A percentile compares a stretch with the other conserved stretches of the same genome.
Evolutionary conservation across 1,140 invertebrate species (phyloP).

Genomic region (Drosophila bocki): DNA sequence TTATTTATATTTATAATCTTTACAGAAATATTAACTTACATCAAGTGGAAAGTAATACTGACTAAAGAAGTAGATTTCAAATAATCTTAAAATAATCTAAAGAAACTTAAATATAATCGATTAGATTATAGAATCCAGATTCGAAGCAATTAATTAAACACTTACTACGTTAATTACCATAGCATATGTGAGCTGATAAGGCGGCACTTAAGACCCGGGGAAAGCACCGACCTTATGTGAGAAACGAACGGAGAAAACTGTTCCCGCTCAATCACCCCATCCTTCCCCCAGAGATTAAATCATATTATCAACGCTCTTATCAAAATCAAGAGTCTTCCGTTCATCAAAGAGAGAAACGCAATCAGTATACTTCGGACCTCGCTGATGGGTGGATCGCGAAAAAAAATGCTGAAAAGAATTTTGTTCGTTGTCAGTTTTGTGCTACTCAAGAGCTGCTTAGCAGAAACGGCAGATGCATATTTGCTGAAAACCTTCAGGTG

Average conservation of each 20-base stretch:
- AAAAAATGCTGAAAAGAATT: conserved; percentile 30
- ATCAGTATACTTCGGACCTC: conserved; percentile 26
- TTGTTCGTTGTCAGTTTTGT: not conserved
- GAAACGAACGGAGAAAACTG: not conserved
- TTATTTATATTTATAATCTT: not conserved
- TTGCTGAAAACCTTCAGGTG: conserved; percentile 27
- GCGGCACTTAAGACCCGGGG: conserved; percentile 1
- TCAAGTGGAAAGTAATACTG: not conserved
- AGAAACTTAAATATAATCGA: conserved; percentile 1
- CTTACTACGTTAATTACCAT: conserved; percentile 4
- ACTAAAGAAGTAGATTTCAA: not conserved
- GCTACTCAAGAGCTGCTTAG: conserved; percentile 2
- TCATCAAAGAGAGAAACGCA: conserved; percentile 1
- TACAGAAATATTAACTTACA: not conserved
- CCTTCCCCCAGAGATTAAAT: conserved; percentile 25
- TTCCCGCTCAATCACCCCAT: not conserved
- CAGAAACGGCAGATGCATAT: conserved; percentile 17
- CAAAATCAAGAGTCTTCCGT: conserved; percentile 3
- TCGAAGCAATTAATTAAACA: conserved; percentile 5
- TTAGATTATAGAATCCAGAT: not conserved
- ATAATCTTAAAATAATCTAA: not conserved
- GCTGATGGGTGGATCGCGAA: conserved; percentile 3
- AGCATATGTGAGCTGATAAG: conserved; percentile 15
- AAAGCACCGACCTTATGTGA: conserved; percentile 10
- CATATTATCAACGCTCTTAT: conserved; percentile 46